Conservation (phyloP, 2,888 invertebrate genomes). For the Trissolcus brochymenae region DNA sequence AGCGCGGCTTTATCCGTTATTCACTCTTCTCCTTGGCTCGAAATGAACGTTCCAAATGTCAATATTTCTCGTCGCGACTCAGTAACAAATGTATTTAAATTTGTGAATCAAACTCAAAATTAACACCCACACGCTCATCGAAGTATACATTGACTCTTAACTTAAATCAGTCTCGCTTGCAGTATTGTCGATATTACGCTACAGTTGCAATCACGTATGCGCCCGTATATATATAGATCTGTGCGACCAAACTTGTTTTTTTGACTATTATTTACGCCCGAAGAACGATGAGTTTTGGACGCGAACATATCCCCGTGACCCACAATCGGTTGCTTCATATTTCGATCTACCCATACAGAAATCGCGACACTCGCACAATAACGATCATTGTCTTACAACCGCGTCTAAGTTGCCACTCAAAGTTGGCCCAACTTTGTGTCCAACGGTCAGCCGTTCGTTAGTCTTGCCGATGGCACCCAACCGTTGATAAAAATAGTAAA, state of each 20-base stretch:
- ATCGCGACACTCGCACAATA: no score
- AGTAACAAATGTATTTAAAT: no score
- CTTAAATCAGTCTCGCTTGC: slow-evolving; percentile 52
- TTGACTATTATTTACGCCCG: neutral
- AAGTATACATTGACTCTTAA: slow-evolving; percentile 42
- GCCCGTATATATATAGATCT: slow-evolving; percentile 9
- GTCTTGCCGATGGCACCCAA: no score
- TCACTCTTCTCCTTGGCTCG: slow-evolving; percentile 20
- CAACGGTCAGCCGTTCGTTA: no score
- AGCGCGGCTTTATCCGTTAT: slow-evolving; percentile 28
- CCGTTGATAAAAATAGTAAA: no score
- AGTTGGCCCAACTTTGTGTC: no score
- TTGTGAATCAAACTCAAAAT: slow-evolving; percentile 15
- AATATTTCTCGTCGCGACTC: neutral
- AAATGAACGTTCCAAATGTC: slow-evolving; percentile 13
- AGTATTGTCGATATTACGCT: slow-evolving; percentile 54
- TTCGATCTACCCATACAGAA: neutral
- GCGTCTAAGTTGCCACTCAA: no score
- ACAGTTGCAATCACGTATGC: slow-evolving; percentile 22
- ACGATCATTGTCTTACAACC: no score
- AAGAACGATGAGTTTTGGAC: slow-evolving; percentile 19
- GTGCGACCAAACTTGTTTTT: neutral
- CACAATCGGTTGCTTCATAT: slow-evolving; percentile 42
- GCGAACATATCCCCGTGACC: slow-evolving; percentile 22
- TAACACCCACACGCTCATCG: slow-evolving; percentile 14